Conservation (phyloP, 2,888 invertebrate genomes). For the Argynnis bischoffii region DNA sequence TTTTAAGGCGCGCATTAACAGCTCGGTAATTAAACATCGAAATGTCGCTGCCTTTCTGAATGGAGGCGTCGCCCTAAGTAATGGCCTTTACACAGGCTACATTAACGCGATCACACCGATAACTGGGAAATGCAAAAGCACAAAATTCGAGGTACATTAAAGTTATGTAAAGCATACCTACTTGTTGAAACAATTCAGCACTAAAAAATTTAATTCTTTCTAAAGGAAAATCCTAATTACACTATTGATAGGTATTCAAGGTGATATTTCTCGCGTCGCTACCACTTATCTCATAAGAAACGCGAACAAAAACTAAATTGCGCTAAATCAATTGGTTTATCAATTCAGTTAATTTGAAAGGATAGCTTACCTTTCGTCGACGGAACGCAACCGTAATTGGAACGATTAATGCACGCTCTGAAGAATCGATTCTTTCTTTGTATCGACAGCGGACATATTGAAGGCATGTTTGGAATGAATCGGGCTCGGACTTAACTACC, state of each 20-base stretch:
- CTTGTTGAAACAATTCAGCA: neutral
- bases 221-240: constrained; percentile 37
- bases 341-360: constrained; percentile 76
- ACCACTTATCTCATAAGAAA: constrained; percentile 47
- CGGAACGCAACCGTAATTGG: constrained; percentile 65
- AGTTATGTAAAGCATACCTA: neutral
- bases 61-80: constrained; percentile 65
- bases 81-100: constrained; percentile 51
- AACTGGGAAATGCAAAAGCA: constrained; percentile 40
- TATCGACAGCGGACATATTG: constrained; percentile 63
- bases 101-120: constrained; percentile 42
- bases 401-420: constrained; percentile 64
- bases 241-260: constrained; percentile 38
- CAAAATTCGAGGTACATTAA: constrained; percentile 30
- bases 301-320: constrained; percentile 63
- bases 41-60: constrained; percentile 59
- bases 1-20: constrained; percentile 66
- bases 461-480: constrained; percentile 63
- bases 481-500: constrained; percentile 49
- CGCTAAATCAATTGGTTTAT: constrained; percentile 75
- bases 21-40: constrained; percentile 73
- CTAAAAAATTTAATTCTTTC: neutral
- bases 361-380: constrained; percentile 58
- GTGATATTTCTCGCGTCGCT: constrained; percentile 41
- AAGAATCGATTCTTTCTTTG: constrained; percentile 68